A percentile compares a stretch with the other conserved stretches of the same genome.
phyloP scores from a whole-genome alignment of 2,113 vertebrate species.

The Physeter macrocephalus region DNA sequence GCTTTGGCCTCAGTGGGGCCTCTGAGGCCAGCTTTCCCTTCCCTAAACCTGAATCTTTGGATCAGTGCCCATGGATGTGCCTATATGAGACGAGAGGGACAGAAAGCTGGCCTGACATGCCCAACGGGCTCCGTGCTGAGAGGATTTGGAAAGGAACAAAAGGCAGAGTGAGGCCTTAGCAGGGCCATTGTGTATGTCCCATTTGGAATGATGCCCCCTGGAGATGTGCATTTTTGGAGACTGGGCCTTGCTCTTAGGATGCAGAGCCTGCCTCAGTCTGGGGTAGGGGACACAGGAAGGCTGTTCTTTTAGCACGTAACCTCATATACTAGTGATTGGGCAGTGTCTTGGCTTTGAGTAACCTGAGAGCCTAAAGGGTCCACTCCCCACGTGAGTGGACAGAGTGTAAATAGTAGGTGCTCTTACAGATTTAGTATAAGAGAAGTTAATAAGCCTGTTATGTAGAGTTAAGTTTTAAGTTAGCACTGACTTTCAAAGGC shows the following conservation, averaged over 20 bases:
- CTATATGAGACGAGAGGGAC: not conserved
- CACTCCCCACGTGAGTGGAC: not conserved
- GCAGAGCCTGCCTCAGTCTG: not conserved
- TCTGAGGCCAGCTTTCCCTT: not conserved
- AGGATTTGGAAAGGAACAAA: not conserved
- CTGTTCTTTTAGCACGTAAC: not conserved
- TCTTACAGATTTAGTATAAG: not conserved
- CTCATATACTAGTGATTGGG: fast-evolving
- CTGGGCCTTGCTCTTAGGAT: not conserved
- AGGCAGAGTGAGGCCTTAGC: not conserved
- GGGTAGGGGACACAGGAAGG: not conserved
- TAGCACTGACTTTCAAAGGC: not conserved
- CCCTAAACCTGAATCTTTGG: not conserved
- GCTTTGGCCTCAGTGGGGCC: not conserved
- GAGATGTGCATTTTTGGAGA: not conserved
- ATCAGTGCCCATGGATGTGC: fast-evolving
- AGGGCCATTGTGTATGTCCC: not conserved
- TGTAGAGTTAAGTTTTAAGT: not conserved
- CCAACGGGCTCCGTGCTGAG: no score
- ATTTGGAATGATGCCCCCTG: not conserved
- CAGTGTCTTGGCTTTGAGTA: not conserved
- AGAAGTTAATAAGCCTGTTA: not conserved
- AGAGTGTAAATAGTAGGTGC: not conserved
- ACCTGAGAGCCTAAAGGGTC: not conserved
- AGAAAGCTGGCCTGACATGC: fast-evolving